Evolutionary conservation across 2,888 invertebrate species (phyloP).

Genomic region (Salpingus planirostris): DNA sequence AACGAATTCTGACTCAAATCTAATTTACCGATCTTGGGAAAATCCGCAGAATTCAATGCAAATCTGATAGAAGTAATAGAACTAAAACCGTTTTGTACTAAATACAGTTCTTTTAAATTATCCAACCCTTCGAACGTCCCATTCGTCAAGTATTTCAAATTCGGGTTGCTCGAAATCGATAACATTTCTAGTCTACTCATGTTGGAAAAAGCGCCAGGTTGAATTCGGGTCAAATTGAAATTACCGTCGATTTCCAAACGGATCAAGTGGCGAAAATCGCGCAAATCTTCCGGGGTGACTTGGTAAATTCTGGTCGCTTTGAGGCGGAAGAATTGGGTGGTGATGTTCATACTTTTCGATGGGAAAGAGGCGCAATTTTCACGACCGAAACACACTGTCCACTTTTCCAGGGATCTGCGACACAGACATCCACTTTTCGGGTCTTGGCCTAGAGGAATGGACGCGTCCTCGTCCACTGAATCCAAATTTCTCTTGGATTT

Average conservation of each 20-base stretch:
- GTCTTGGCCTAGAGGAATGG: constrained; percentile 3
- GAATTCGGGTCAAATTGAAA: constrained; percentile 43
- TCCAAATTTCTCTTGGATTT: too few species aligned
- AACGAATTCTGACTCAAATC: constrained; percentile 49
- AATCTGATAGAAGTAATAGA: too few species aligned
- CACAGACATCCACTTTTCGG: constrained; percentile 44
- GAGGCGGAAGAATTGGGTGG: constrained; percentile 41
- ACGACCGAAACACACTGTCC: constrained; percentile 48
- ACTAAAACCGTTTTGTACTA: constrained; percentile 49
- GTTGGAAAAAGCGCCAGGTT: constrained; percentile 45
- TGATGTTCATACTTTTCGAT: constrained; percentile 40
- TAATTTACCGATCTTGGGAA: constrained; percentile 44
- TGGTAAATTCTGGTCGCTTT: constrained; percentile 45
- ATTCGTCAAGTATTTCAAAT: constrained; percentile 40
- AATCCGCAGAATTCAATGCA: constrained; percentile 36
- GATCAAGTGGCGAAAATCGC: constrained; percentile 38
- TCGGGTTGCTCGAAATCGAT: constrained; percentile 49
- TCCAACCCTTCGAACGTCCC: constrained; percentile 46
- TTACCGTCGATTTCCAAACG: constrained; percentile 49
- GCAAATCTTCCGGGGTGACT: constrained; percentile 42
- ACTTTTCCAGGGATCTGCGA: constrained; percentile 36
- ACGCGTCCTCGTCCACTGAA: too few species aligned
- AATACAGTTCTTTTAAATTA: constrained; percentile 43
- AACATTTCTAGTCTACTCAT: constrained; percentile 44
- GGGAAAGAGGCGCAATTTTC: constrained; percentile 46